These are phyloP conservation scores for Stichodactyla mertensii DNA, from an alignment of 64 coral and sea anemone species.

Conservation along the genomic window DNA sequence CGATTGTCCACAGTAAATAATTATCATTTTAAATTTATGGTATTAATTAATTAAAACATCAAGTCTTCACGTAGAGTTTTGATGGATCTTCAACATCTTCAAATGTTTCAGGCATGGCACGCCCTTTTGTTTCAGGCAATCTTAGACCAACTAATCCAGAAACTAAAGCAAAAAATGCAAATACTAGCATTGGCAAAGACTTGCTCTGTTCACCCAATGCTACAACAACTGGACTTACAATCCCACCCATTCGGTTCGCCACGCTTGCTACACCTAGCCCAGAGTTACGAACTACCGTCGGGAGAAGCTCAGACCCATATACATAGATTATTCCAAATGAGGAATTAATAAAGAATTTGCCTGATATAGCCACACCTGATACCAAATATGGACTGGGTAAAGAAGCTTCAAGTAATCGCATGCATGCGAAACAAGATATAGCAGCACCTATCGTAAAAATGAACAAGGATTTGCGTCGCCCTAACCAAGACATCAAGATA, in stretches of 20 bases:
- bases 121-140: constrained; percentile 77
- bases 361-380: constrained; percentile 30
- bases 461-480: constrained; percentile 63
- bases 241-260: constrained; percentile 57
- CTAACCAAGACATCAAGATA: constrained; percentile 48
- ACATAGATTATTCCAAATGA: constrained; percentile 79
- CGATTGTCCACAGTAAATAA: too few species aligned
- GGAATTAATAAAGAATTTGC: constrained; percentile 69
- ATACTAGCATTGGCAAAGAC: constrained; percentile 73
- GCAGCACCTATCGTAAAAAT: constrained; percentile 72
- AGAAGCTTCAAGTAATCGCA: constrained; percentile 44
- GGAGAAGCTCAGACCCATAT: constrained; percentile 74
- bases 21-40: background rate
- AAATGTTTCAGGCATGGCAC: constrained; percentile 69
- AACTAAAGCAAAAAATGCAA: constrained; percentile 46
- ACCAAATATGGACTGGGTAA: constrained; percentile 22
- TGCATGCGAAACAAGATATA: constrained; percentile 48
- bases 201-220: constrained; percentile 65
- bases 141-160: constrained; percentile 44
- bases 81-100: constrained; percentile 58
- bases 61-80: constrained; percentile 17
- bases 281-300: constrained; percentile 80
- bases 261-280: constrained; percentile 68
- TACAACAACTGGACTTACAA: constrained; percentile 69
- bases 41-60: background rate